These are phyloP conservation scores for Andrena cerasifolii DNA, from an alignment of 1,140 invertebrate genomes.

Conservation along the genomic window DNA sequence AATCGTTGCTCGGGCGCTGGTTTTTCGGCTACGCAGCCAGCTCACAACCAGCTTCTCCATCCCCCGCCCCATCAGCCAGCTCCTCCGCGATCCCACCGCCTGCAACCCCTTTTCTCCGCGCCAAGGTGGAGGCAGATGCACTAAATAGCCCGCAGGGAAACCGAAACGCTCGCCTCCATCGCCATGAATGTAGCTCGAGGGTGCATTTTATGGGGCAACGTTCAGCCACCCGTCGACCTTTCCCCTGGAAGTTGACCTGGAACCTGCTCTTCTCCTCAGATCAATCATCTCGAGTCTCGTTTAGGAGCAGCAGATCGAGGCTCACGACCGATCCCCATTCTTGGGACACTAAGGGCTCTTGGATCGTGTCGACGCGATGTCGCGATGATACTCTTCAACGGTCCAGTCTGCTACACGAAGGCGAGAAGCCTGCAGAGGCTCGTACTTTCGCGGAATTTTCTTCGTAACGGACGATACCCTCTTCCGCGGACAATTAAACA, in stretches of 20 bases:
- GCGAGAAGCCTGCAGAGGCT: too few species aligned
- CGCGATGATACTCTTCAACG: too few species aligned
- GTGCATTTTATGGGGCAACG: conserved; percentile 66
- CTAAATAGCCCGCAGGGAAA: conserved; percentile 78
- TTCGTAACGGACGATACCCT: conserved; percentile 42
- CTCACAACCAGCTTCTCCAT: conserved; percentile 53
- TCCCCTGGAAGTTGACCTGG: conserved; percentile 42
- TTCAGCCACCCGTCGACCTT: conserved; percentile 56
- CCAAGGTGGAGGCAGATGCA: conserved; percentile 76
- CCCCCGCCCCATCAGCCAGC: conserved; percentile 61
- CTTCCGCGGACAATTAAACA: conserved; percentile 57
- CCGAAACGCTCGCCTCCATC: conserved; percentile 61
- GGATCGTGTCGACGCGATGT: too few species aligned
- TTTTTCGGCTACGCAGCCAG: conserved; percentile 65
- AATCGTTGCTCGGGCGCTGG: conserved; percentile 31
- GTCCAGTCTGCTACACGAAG: too few species aligned
- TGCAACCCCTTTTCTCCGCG: conserved; percentile 40
- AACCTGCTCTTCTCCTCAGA: conserved; percentile 34
- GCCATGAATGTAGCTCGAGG: conserved; percentile 64
- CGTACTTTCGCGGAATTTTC: too few species aligned
- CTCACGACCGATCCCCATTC: conserved; percentile 10
- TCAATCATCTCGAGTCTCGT: conserved; percentile 52
- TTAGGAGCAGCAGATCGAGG: conserved; percentile 9
- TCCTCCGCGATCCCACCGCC: background rate
- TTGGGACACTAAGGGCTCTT: too few species aligned